These are phyloP conservation scores for Malachius bipustulatus DNA, from an alignment of 2,888 invertebrate genomes.

Conservation along the genomic window DNA sequence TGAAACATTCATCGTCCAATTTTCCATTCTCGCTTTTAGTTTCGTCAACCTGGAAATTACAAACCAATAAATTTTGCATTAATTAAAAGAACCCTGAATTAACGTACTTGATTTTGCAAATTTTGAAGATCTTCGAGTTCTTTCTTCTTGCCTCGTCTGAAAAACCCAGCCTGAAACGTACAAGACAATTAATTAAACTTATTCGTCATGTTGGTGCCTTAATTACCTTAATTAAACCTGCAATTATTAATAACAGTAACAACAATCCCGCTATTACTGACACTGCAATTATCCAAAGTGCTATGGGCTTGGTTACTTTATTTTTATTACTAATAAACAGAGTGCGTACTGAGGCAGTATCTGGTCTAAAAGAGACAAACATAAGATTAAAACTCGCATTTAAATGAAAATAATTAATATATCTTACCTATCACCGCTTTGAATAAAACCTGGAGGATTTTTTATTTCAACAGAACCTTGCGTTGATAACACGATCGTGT, in stretches of 20 bases:
- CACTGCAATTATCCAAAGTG: constrained; percentile 38
- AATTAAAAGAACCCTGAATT: too few species aligned
- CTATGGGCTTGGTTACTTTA: constrained; percentile 26
- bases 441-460: constrained; percentile 23
- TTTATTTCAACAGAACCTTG: constrained; percentile 27
- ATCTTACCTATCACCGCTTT: constrained; percentile 20
- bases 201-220: too few species aligned
- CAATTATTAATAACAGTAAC: constrained; percentile 32
- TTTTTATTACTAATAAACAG: constrained; percentile 31
- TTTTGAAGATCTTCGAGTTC: constrained; percentile 38
- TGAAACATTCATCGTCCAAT: too few species aligned
- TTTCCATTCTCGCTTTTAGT: too few species aligned
- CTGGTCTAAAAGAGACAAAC: constrained; percentile 20
- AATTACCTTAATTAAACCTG: constrained; percentile 31
- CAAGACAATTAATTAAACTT: too few species aligned
- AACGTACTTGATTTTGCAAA: constrained; percentile 27
- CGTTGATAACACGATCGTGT: constrained; percentile 32
- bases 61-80: constrained; percentile 7
- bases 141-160: constrained; percentile 38
- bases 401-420: neutral
- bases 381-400: neutral
- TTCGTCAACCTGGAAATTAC: constrained; percentile 3
- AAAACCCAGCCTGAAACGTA: constrained; percentile 38
- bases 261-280: constrained; percentile 37
- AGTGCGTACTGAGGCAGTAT: constrained; percentile 28